Conservation (phyloP, 37 sponge, comb jelly and placozoan species). For the Geodia barretti region DNA sequence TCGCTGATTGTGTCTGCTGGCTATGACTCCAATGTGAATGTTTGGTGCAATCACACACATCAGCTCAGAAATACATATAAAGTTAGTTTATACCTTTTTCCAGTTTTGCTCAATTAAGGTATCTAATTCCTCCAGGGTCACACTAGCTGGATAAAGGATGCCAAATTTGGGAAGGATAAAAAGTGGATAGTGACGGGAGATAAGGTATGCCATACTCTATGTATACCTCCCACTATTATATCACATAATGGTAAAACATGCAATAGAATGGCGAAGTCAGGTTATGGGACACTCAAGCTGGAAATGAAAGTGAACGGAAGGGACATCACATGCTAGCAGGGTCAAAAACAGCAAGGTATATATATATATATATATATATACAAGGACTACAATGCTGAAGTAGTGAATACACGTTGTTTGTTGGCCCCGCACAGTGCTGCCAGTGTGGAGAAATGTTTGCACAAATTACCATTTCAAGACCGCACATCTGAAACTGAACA, state of each 20-base stretch:
- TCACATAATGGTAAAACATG: neutral
- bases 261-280: slow-evolving; percentile 44
- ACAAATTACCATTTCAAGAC: neutral
- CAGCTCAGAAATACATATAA: neutral
- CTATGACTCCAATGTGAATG: slow-evolving; percentile 57
- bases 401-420: neutral
- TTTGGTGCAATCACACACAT: slow-evolving; percentile 48
- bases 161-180: slow-evolving; percentile 27
- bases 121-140: slow-evolving; percentile 50
- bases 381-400: too few relatives aligned
- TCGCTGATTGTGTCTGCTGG: slow-evolving; percentile 62
- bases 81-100: neutral
- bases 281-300: slow-evolving; percentile 63
- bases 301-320: slow-evolving; percentile 3
- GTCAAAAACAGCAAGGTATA: neutral
- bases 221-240: neutral
- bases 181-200: slow-evolving; percentile 49
- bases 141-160: slow-evolving; percentile 62
- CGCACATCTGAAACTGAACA: neutral
- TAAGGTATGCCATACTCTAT: slow-evolving; percentile 39
- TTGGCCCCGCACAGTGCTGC: slow-evolving; percentile 27
- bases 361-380: too few relatives aligned
- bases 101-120: neutral
- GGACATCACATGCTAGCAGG: slow-evolving; percentile 13
- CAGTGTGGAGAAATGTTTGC: slow-evolving; percentile 60